Base-by-base conservation (phyloP, 2,888 invertebrate species). In the Drosophila koepferae region DNA sequence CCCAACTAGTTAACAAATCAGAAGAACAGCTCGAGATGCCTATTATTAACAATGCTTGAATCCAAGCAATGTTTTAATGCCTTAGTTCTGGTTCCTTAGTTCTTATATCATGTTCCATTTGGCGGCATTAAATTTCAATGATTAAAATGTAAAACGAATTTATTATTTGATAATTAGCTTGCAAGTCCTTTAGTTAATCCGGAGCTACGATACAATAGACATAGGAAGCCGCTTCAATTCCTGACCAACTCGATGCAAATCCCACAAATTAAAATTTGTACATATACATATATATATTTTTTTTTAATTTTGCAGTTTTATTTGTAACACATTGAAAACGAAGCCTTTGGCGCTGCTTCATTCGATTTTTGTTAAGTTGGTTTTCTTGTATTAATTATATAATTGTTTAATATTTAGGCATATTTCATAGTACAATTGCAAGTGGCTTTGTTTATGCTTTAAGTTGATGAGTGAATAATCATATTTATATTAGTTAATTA, bases 331-430 rank as follows among this genome's bases (percentile, higher is more conserved):
- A 80, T 83, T 87, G 77, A 81, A 88, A 74, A 80, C 72, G 88
- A 88, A 86, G 88, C 88, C 83, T 88, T 86, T 88, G 88, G 82
- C 78, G 82, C 72, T 88, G 86, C 88, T 83, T 77, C 75, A 62
- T 63, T 71, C 65, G 10, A 54, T 72, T 76, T 58, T 62, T 55
- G 55, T 60, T 69, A 48, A 75, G 68, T 77, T 71, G 58, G 66
- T 68, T 64, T 59, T 66, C 51, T 14, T 12, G 41, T 55, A 41
- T 41, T 64, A 59, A 51, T 72, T 46, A 54, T 67, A 67, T 70
- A 65, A 58, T 66, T 59, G 41, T 72, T 65, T 70, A 70, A 64
- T 74, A 55, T 79, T 66, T 71, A 71, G 63, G 67, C 64, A 65
- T 79, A 79, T 74, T 60, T 61, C 71, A 79, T 68, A 78, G 72